These are phyloP conservation scores for Poecilobothrus nobilitatus DNA, from an alignment of 2,888 invertebrate species.

Conservation along the genomic window DNA sequence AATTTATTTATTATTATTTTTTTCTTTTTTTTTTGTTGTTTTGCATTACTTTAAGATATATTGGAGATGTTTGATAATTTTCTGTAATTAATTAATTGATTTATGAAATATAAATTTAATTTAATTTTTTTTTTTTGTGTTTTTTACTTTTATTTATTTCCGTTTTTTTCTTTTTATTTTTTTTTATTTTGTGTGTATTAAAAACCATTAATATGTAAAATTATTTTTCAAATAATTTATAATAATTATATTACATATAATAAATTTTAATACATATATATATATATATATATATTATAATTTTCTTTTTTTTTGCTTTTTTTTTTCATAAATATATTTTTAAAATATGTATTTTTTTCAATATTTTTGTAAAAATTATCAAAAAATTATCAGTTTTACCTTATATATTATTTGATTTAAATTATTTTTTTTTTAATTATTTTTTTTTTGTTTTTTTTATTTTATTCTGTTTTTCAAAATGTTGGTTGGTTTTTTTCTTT, in stretches of 20 bases:
- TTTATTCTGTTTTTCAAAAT: slow-evolving; percentile 24
- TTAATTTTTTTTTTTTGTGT: slow-evolving; percentile 5
- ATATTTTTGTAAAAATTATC: slow-evolving; percentile 26
- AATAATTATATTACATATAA: not conserved
- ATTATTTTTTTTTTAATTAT: too few species aligned
- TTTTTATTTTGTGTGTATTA: slow-evolving; percentile 19
- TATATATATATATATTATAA: slow-evolving; percentile 15
- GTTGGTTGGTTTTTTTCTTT: too few species aligned
- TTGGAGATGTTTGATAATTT: not conserved
- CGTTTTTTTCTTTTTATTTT: slow-evolving; percentile 14
- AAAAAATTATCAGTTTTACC: slow-evolving; percentile 24
- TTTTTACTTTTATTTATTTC: slow-evolving; percentile 14
- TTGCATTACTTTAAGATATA: not conserved
- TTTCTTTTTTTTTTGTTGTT: not conserved
- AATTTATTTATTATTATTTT: too few species aligned
- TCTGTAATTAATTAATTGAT: too few species aligned
- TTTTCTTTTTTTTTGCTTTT: not conserved
- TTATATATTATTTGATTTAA: not conserved
- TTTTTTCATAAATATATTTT: slow-evolving; percentile 17
- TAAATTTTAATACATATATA: not conserved
- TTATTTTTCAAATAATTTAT: not conserved
- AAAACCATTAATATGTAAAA: slow-evolving; percentile 20
- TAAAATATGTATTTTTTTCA: slow-evolving; percentile 17
- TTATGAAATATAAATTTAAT: too few species aligned
- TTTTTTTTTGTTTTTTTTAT: slow-evolving; percentile 19